Base-by-base conservation (phyloP, 2,888 invertebrate genomes). In the Eucera pruinosa region DNA sequence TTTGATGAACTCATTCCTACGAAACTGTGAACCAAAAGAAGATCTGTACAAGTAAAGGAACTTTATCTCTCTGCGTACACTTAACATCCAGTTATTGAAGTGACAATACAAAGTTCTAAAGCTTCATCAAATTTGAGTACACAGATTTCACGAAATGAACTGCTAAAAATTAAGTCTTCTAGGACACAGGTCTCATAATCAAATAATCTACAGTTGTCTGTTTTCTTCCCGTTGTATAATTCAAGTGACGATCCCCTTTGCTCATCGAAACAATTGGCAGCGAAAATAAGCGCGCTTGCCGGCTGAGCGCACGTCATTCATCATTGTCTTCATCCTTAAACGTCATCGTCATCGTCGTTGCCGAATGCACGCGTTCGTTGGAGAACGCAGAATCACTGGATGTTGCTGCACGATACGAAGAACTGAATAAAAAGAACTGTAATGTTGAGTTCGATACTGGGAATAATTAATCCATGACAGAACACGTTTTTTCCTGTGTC, bases 221-320 rank as follows among this genome's bases (percentile, higher is more conserved):
- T 47, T 47, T 25, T 33, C 52, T 65, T 52, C 45, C 36, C 33
- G 62, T 62, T 50, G 30, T 57, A n/a, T 30, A 39, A 11, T 64
- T 48, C 9, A 27, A 47, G 23, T 23, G 15, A 36, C 25, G 58
- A 43, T 18, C 36, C 57, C 47, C 30, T 39, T 60, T 52, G 61
- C 27, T 33, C 47, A n/a, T 48, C 11, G 50, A 48, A 48, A 23
- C 41, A 61, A 73, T 74, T 27, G 47, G 33, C 50, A 61, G 73
- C 73, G 62, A 57, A 55, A 11, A 41, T 69, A 27, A 39, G 47
- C 75, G 72, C 69, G 83, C 71, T 83, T 81, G 84, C 81, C 68
- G 84, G 83, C 65, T 77, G 54, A 83, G 79, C 71, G 77, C 76
- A 66, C 25, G 15, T 76, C 64, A 15, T 57, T 7, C 64, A 11